A percentile compares a stretch with the other conserved stretches of the same genome.
phyloP scores from a whole-genome alignment of 2,113 vertebrate species.

The Osmerus eperlanus region DNA sequence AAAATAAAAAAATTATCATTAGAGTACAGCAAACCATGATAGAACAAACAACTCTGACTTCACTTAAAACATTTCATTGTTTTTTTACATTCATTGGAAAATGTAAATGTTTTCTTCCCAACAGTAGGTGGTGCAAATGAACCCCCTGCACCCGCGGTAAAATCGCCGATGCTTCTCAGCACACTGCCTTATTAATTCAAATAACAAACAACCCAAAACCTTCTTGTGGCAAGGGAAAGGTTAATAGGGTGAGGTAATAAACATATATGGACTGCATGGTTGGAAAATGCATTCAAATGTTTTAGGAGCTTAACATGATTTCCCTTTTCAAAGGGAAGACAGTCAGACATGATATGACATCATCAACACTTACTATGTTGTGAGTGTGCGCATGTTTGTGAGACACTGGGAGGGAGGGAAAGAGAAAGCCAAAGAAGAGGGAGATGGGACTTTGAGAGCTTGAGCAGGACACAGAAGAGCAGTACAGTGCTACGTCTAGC shows the following conservation, averaged over 20 bases:
- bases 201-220: constrained; percentile 33
- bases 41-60: too few relatives aligned
- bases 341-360: constrained; percentile 25
- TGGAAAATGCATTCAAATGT: constrained; percentile 25
- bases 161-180: constrained; percentile 14
- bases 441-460: not conserved
- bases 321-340: constrained; percentile 10
- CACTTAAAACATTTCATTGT: too few relatives aligned
- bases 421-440: not conserved
- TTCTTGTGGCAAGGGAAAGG: constrained; percentile 47
- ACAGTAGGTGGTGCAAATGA: too few relatives aligned
- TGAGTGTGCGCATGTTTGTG: not conserved
- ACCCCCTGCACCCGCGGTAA: too few relatives aligned
- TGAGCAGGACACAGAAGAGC: not conserved
- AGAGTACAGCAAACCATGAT: too few relatives aligned
- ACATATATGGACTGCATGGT: not conserved
- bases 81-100: too few relatives aligned
- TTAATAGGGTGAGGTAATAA: constrained; percentile 57
- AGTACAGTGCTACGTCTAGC: constrained; percentile 11
- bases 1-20: too few relatives aligned
- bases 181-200: constrained; percentile 51
- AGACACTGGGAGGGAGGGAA: not conserved
- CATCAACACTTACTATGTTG: not conserved
- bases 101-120: too few relatives aligned
- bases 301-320: constrained; percentile 23